A percentile compares a stretch with the other conserved stretches of the same genome.
Evolutionary conservation across 2,797 vertebrate species (phyloP).

Genomic region (Enteromius viviparus): DNA sequence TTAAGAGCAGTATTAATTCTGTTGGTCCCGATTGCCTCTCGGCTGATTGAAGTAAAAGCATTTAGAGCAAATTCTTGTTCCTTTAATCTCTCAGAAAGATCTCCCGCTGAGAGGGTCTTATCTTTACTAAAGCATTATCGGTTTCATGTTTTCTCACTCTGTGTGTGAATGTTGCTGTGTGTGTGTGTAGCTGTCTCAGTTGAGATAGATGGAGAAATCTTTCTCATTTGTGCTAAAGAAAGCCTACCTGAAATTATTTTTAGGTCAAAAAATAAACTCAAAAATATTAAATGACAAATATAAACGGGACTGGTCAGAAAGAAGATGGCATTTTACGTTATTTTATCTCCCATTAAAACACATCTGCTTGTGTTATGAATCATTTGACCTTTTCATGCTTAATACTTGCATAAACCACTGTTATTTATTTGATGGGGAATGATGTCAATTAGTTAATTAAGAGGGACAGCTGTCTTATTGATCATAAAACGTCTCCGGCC

Average conservation of each 20-base stretch:
- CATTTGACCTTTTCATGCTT: not conserved
- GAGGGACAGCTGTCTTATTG: constrained; percentile 24
- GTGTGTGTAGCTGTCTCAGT: not conserved
- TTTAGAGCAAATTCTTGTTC: constrained; percentile 35
- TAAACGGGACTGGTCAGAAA: not conserved
- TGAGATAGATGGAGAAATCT: constrained; percentile 8
- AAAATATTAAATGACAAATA: not conserved
- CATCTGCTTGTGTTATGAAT: not conserved
- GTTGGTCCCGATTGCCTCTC: constrained; percentile 5
- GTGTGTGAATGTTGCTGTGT: constrained; percentile 16
- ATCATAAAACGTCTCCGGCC: not conserved
- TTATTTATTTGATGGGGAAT: not conserved
- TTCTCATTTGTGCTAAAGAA: not conserved
- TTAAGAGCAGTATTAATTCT: constrained; percentile 14
- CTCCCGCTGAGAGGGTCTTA: constrained; percentile 4
- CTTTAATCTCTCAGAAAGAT: constrained; percentile 37
- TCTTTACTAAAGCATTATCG: not conserved
- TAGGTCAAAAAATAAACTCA: not conserved
- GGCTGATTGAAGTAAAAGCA: constrained; percentile 8
- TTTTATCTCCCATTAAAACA: not conserved
- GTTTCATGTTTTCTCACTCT: constrained; percentile 58
- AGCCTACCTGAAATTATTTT: not conserved
- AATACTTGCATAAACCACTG: constrained; percentile 10
- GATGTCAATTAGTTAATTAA: constrained; percentile 8
- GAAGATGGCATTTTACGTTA: not conserved